phyloP scores from a whole-genome alignment of 2,113 vertebrate species.

The Equus przewalskii region DNA sequence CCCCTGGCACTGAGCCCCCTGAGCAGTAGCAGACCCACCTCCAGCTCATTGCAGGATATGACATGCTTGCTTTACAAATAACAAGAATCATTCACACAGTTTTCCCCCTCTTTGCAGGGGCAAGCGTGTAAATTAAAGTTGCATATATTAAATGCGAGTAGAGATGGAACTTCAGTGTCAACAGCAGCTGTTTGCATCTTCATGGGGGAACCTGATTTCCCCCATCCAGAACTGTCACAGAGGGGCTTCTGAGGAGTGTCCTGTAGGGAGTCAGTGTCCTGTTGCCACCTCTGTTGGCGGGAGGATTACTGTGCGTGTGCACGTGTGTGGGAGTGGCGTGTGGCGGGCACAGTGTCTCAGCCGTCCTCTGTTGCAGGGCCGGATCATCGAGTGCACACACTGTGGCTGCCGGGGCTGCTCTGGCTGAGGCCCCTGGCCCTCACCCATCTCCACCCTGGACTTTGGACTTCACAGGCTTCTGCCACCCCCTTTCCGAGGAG shows the following conservation, averaged over 20 bases:
- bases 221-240: background rate
- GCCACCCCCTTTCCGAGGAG: background rate
- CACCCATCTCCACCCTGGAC: background rate
- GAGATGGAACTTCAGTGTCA: background rate
- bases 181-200: background rate
- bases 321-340: fast-evolving
- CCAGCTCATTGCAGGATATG: background rate
- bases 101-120: background rate
- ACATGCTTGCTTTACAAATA: background rate
- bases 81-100: background rate
- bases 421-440: constrained; percentile 87
- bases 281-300: background rate
- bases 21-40: background rate
- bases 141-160: background rate
- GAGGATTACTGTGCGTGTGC: fast-evolving
- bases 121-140: background rate
- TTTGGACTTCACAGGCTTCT: background rate
- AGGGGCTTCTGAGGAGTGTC: background rate
- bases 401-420: constrained; percentile 99
- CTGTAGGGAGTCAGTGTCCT: background rate
- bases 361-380: constrained; percentile 90
- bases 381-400: constrained; percentile 99
- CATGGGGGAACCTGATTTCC: background rate
- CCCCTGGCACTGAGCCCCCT: background rate
- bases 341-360: fast-evolving